phyloP scores from a whole-genome alignment of 2,113 vertebrate species.

The Oxyura jamaicensis region DNA sequence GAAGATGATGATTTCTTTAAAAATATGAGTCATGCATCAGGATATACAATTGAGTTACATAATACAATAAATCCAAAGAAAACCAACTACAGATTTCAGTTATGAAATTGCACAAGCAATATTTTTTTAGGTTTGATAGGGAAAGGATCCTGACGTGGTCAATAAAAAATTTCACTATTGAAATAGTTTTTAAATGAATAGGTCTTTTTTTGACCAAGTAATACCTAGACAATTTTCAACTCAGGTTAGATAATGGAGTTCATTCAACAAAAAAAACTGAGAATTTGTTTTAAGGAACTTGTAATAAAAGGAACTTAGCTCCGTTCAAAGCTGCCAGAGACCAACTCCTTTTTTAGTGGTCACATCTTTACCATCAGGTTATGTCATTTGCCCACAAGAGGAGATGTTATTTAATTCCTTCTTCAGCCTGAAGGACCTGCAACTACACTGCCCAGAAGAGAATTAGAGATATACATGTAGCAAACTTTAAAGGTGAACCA shows the following conservation, averaged over 20 bases:
- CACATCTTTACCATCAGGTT: neutral
- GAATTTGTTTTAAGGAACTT: constrained; percentile 3
- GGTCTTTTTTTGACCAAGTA: neutral
- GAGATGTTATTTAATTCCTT: neutral
- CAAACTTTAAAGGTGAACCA: neutral
- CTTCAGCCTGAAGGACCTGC: neutral
- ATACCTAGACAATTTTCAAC: neutral
- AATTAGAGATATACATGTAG: neutral
- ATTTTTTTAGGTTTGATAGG: neutral
- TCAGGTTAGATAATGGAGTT: neutral
- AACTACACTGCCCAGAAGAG: neutral
- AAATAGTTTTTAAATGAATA: neutral
- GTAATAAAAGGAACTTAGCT: neutral
- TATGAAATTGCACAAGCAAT: neutral
- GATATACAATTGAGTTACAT: neutral
- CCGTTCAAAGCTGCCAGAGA: neutral
- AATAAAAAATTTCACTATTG: neutral
- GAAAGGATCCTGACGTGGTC: neutral
- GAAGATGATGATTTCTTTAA: neutral
- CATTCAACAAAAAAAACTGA: neutral
- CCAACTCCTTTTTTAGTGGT: neutral
- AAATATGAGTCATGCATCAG: neutral
- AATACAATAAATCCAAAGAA: neutral
- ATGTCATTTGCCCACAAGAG: neutral
- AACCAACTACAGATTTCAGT: neutral